A percentile compares a stretch with the other conserved stretches of the same genome.
Evolutionary conservation across 2,113 vertebrate genomes (phyloP).

Genomic region (Hylia prasina): DNA sequence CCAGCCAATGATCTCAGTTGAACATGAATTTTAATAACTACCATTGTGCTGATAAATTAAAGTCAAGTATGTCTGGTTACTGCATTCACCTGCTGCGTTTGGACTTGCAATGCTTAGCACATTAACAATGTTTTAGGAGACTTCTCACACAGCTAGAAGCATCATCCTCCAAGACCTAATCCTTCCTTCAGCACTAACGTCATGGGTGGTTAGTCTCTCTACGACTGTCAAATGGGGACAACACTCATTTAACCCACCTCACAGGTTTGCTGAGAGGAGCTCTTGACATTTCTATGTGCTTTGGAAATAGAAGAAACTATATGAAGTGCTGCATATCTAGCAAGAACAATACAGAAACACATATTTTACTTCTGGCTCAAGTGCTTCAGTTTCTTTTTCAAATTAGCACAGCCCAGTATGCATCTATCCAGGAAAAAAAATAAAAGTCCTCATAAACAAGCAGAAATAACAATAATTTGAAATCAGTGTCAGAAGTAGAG

Average conservation of each 20-base stretch:
- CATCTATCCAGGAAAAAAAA: not conserved
- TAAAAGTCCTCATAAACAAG: not conserved
- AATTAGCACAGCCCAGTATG: not conserved
- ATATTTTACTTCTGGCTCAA: not conserved
- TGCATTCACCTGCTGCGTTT: not conserved
- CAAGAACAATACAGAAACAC: not conserved
- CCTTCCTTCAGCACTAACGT: not conserved
- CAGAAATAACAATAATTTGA: not conserved
- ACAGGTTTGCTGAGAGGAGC: not conserved
- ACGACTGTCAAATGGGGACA: slow-evolving; percentile 26
- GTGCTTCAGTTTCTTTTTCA: not conserved
- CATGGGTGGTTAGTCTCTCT: slow-evolving; percentile 25
- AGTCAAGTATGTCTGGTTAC: not conserved
- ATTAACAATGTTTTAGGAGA: slow-evolving; percentile 35
- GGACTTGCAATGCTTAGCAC: not conserved
- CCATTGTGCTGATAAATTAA: slow-evolving; percentile 7
- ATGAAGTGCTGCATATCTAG: not conserved
- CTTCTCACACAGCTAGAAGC: slow-evolving; percentile 15
- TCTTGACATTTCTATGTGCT: not conserved
- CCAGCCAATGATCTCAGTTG: not conserved
- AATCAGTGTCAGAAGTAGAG: not conserved
- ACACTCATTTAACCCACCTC: slow-evolving; percentile 21
- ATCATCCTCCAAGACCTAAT: not conserved
- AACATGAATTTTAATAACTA: slow-evolving; percentile 21
- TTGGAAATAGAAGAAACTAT: not conserved